Conservation (phyloP, 2,888 invertebrate species). For the Antitype chi region DNA sequence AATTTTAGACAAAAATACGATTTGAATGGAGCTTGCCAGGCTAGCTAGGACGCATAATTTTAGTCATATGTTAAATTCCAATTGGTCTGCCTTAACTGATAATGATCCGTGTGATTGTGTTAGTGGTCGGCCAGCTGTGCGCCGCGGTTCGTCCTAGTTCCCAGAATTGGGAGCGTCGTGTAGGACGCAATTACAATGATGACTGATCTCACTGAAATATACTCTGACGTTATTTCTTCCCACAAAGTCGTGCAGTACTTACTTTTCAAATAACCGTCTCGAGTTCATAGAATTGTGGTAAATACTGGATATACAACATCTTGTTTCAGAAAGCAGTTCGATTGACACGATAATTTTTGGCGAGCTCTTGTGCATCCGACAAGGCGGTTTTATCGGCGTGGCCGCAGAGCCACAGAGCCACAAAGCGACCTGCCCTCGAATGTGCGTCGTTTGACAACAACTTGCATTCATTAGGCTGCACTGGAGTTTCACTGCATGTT, state of each 20-base stretch:
- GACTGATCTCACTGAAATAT: slow-evolving; percentile 52
- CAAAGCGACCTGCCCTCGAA: slow-evolving; percentile 6
- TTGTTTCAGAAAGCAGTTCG: slow-evolving; percentile 37
- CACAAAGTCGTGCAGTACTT: slow-evolving; percentile 9
- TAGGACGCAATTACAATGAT: slow-evolving; percentile 58
- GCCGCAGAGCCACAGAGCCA: neutral
- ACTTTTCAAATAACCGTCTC: neutral
- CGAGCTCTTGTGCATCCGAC: slow-evolving; percentile 18
- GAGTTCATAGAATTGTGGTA: neutral
- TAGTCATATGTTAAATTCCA: slow-evolving; percentile 6
- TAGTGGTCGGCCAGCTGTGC: slow-evolving; percentile 52
- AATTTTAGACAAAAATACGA: neutral
- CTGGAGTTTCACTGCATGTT: neutral
- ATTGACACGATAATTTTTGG: slow-evolving; percentile 67
- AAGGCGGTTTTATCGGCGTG: slow-evolving; percentile 14
- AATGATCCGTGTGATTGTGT: slow-evolving; percentile 25
- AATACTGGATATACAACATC: neutral
- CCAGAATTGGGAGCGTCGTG: slow-evolving; percentile 56
- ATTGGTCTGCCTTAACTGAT: slow-evolving; percentile 21
- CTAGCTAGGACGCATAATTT: slow-evolving; percentile 13
- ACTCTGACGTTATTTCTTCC: slow-evolving; percentile 36
- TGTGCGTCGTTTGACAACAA: slow-evolving; percentile 12
- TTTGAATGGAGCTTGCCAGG: slow-evolving; percentile 4
- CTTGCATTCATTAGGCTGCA: slow-evolving; percentile 4
- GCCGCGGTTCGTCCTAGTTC: slow-evolving; percentile 49